phyloP scores from a whole-genome alignment of 1,140 invertebrate species.

The Trichonephila inaurata region DNA sequence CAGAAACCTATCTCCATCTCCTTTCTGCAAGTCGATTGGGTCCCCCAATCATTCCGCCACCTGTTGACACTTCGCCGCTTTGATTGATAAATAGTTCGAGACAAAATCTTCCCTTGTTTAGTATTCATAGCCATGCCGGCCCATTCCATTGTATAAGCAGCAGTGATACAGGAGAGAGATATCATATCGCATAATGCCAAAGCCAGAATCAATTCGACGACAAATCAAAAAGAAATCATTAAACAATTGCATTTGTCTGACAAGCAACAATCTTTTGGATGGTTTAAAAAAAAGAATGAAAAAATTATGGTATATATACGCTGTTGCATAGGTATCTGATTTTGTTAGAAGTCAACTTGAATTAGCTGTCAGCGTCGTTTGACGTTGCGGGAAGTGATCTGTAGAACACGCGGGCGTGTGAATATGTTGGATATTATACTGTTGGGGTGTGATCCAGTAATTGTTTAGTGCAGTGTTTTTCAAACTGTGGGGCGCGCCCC shows the following conservation, averaged over 20 bases:
- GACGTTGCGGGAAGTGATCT: conserved; percentile 5
- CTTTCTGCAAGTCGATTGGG: background rate
- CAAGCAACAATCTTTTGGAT: background rate
- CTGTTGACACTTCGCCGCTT: conserved; percentile 18
- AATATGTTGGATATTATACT: background rate
- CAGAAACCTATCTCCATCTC: conserved; percentile 19
- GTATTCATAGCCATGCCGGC: background rate
- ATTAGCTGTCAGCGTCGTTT: background rate
- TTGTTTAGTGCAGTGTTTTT: no score
- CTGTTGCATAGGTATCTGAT: background rate
- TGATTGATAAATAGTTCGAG: conserved; percentile 38
- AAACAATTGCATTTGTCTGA: conserved; percentile 46
- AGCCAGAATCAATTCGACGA: conserved; percentile 41
- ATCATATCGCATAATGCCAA: conserved; percentile 3
- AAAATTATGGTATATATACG: background rate
- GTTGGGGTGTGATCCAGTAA: background rate
- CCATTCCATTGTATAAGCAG: conserved; percentile 12
- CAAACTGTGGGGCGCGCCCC: no score
- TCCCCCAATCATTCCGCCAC: background rate
- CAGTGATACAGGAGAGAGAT: conserved; percentile 13
- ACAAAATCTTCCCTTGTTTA: conserved; percentile 28
- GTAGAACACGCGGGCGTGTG: conserved; percentile 10
- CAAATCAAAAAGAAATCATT: conserved; percentile 29
- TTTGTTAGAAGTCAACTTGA: background rate
- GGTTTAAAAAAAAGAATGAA: background rate